phyloP scores from a whole-genome alignment of 2,888 invertebrate genomes.

The Lochmaea crataegi region DNA sequence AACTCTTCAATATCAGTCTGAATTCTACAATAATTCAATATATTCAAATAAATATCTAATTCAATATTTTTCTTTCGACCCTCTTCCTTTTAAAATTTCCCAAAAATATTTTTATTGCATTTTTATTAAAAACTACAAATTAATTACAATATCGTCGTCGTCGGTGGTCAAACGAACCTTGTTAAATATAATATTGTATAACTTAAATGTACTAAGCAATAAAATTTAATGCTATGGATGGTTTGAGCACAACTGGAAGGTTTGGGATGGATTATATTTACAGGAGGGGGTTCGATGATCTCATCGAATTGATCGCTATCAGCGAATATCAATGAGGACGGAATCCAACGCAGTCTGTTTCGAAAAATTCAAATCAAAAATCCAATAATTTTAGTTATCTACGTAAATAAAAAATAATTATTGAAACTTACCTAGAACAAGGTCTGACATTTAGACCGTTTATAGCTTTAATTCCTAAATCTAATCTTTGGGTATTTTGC shows the following conservation, averaged over 20 bases:
- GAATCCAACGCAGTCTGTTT: conserved; percentile 71
- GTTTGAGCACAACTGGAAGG: conserved; percentile 65
- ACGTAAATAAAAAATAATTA: background rate
- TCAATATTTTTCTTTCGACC: no score
- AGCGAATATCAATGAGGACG: conserved; percentile 74
- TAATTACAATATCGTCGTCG: conserved; percentile 12
- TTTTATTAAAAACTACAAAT: conserved; percentile 28
- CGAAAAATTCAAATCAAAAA: conserved; percentile 4
- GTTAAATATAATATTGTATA: conserved; percentile 37
- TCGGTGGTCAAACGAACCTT: conserved; percentile 36
- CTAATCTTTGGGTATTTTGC: conserved; percentile 75
- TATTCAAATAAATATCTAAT: no score
- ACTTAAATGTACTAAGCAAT: conserved; percentile 46
- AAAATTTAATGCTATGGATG: conserved; percentile 48
- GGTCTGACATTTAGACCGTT: conserved; percentile 83
- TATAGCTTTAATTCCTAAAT: conserved; percentile 79
- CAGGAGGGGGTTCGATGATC: conserved; percentile 75
- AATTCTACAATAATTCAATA: no score
- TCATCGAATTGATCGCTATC: conserved; percentile 74
- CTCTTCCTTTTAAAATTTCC: background rate
- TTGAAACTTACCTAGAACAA: conserved; percentile 79
- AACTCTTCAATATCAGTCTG: no score
- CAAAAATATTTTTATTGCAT: conserved; percentile 37
- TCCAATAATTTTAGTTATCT: no score
- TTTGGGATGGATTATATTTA: conserved; percentile 77